Evolutionary conservation across 2,797 vertebrate species (phyloP).

Genomic region (Rallus crepitans): DNA sequence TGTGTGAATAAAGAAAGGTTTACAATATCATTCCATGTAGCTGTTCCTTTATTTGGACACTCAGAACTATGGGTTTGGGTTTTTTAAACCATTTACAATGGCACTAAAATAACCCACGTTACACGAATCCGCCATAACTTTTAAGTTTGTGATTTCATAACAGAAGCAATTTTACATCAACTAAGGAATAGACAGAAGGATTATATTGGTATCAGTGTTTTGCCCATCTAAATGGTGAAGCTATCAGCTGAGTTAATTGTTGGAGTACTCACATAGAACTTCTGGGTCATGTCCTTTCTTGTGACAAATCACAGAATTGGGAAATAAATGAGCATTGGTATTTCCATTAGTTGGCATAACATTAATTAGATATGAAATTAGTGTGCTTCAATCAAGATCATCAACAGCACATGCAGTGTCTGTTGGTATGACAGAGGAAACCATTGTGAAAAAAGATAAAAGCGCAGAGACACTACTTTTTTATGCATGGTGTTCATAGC

Average conservation of each 20-base stretch:
- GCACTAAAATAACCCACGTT: neutral
- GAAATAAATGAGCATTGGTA: neutral
- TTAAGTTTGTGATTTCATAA: neutral
- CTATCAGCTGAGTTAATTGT: neutral
- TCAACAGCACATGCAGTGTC: neutral
- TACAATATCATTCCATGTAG: neutral
- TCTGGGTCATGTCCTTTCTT: neutral
- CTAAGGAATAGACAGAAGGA: neutral
- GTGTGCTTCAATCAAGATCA: neutral
- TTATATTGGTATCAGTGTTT: neutral
- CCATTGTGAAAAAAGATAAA: neutral
- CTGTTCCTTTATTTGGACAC: neutral
- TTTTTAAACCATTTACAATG: neutral
- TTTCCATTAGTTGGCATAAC: neutral
- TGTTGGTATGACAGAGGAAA: neutral
- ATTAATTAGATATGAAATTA: neutral
- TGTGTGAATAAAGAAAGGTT: neutral
- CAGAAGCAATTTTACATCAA: neutral
- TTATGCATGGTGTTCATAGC: rapidly evolving
- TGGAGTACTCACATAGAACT: neutral
- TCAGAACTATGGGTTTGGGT: neutral
- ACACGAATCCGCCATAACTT: neutral
- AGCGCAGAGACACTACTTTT: neutral
- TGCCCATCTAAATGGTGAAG: neutral
- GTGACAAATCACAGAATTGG: neutral